A percentile compares a stretch with the other conserved stretches of the same genome.
Evolutionary conservation across 1,140 invertebrate genomes (phyloP).

Genomic region (Lethrus apterus): DNA sequence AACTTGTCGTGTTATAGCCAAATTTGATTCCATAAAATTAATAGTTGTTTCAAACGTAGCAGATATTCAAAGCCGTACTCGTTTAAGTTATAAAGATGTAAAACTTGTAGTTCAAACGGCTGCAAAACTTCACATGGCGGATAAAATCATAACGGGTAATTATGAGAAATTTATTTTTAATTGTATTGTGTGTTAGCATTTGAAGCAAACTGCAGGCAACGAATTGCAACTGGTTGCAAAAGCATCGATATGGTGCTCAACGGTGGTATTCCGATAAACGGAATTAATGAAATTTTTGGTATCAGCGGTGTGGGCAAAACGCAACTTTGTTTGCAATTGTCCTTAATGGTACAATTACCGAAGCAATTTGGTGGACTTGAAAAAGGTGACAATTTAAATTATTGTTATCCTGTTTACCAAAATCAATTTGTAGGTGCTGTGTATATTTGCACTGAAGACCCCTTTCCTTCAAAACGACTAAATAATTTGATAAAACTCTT

Average conservation of each 20-base stretch:
- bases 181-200: conserved; percentile 16
- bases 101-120: conserved; percentile 10
- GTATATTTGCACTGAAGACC: conserved; percentile 70
- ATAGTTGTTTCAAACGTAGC: conserved; percentile 1
- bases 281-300: conserved; percentile 78
- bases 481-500: conserved; percentile 43
- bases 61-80: conserved; percentile 8
- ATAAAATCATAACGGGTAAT: conserved; percentile 19
- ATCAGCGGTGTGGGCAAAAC: conserved; percentile 79
- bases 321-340: conserved; percentile 72
- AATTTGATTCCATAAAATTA: conserved; percentile 4
- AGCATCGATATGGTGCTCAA: conserved; percentile 52
- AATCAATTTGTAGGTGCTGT: conserved; percentile 48
- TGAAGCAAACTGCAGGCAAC: conserved; percentile 32
- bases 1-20: no score
- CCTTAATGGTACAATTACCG: conserved; percentile 40
- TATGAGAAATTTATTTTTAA: conserved; percentile 3
- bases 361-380: conserved; percentile 31
- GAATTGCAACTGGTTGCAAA: conserved; percentile 53
- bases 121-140: conserved; percentile 15
- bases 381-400: conserved; percentile 16
- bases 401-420: conserved; percentile 7
- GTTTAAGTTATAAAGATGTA: conserved; percentile 11
- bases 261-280: conserved; percentile 65
- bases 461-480: conserved; percentile 63